phyloP scores from a whole-genome alignment of 2,797 vertebrate species.

The Pteropus rufus region DNA sequence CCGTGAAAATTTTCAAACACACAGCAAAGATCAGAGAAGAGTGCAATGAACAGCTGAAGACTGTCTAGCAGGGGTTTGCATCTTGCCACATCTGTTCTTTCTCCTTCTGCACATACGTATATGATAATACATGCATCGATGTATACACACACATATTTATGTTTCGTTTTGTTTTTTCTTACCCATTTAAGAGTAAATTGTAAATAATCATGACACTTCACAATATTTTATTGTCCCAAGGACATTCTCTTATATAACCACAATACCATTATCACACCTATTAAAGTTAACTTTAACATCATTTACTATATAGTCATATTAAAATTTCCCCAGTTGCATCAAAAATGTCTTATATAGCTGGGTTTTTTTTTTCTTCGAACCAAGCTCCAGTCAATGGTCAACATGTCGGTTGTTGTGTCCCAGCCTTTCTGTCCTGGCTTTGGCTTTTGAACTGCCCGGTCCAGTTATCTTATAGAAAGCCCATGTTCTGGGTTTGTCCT shows the following conservation, averaged over 20 bases:
- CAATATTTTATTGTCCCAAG: not conserved
- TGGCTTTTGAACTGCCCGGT: not conserved
- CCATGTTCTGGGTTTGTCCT: not conserved
- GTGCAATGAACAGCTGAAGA: rapidly evolving
- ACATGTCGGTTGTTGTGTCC: not conserved
- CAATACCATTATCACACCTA: not conserved
- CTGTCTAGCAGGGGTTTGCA: too few relatives aligned
- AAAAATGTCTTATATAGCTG: not conserved
- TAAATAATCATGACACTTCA: not conserved
- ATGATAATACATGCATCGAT: not conserved
- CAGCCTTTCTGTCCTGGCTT: not conserved
- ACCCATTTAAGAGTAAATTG: not conserved
- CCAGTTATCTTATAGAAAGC: not conserved
- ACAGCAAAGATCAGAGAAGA: not conserved
- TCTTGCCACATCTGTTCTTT: not conserved
- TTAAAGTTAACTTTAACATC: not conserved
- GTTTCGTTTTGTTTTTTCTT: not conserved
- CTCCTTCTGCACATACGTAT: not conserved
- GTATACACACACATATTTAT: rapidly evolving
- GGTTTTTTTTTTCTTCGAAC: not conserved
- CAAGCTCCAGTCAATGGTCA: not conserved
- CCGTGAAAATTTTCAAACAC: not conserved
- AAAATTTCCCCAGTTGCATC: not conserved
- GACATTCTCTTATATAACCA: not conserved
- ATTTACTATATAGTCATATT: not conserved